Evolutionary conservation across 2,797 vertebrate species (phyloP), one percentile per base, ranked within the genome.

Genomic region (Salarias fasciatus): DNA sequence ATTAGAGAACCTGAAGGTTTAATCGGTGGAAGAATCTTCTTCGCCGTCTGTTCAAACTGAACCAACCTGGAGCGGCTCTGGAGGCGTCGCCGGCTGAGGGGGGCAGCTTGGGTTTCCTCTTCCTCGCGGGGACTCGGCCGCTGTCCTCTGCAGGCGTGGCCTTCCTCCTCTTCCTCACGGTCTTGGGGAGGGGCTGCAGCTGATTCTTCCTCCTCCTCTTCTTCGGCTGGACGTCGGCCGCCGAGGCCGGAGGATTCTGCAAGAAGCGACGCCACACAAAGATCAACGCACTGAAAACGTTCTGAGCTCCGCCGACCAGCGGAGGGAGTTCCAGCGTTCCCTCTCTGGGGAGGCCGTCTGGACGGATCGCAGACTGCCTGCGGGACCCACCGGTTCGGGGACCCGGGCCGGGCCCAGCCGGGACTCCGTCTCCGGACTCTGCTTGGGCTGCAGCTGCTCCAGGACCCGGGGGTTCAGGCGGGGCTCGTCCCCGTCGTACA

Each of bases 391-490:
- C 75, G 42, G 65, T 84, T 88, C 89, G 69, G 51, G 63, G 31
- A 74, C 55, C 40, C 72, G 56, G 3, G 64, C 72, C 1, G 83
- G 76, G 56, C 66, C 59, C 8, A 89, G 88, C 31, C 86, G 67
- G 1, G 69, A 73, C 43, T 71, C 72, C 0, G 36, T 41, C 11
- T 74, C 79, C 31, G 35, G 18, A 54, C 13, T 85, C 74, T 31
- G 64, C n/a, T 87, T 83, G 24, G 92, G 65, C 29, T 92, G 93
- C 12, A 94, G 78, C 84, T 95, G 94, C 77, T 91, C 91, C 51
- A 94, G 86, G 37, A 96, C 93, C 11, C 77, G 86, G 38, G 95
- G 94, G 65, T 95, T 98, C 13, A 99, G 93, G 5, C 89, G 94
- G 42, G 97, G 95, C 54, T 94, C 94, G 37, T 92, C 91, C 1